Evolutionary conservation across 2,797 vertebrate species (phyloP).

Genomic region (Chaetophractus vellerosus): DNA sequence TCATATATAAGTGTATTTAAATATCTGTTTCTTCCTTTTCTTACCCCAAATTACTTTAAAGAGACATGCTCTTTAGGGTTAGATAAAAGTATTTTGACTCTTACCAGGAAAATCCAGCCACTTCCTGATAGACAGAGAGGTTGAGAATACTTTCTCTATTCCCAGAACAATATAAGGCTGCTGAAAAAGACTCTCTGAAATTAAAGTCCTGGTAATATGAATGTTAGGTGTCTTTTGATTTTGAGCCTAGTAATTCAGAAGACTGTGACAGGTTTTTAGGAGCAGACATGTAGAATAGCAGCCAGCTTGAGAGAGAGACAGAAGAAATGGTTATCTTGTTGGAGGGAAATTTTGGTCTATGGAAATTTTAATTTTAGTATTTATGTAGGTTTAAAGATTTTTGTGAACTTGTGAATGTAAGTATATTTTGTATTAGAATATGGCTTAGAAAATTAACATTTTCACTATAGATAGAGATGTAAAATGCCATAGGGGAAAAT

Average conservation of each 20-base stretch:
- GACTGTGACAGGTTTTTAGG: not conserved
- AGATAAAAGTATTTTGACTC: not conserved
- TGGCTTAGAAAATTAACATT: slow-evolving; percentile 1
- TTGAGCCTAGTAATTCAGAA: not conserved
- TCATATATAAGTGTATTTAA: not conserved
- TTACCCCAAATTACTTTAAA: not conserved
- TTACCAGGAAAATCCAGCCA: not conserved
- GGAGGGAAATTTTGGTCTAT: slow-evolving; percentile 1
- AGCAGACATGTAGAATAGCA: not conserved
- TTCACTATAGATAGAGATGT: not conserved
- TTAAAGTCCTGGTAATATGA: not conserved
- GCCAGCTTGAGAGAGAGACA: not conserved
- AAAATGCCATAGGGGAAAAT: not conserved
- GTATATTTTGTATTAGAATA: slow-evolving; percentile 1
- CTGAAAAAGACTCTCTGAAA: slow-evolving; percentile 29
- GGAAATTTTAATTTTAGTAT: slow-evolving; percentile 39
- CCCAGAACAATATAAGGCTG: not conserved
- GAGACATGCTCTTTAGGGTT: not conserved
- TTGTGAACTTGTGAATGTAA: slow-evolving; percentile 7
- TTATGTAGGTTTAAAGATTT: slow-evolving; percentile 33
- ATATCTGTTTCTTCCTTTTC: not conserved
- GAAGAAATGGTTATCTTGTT: not conserved
- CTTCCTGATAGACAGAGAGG: not conserved
- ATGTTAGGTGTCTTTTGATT: slow-evolving; percentile 11
- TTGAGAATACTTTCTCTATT: not conserved